Conservation (phyloP, 2,797 vertebrate genomes). For the Cottoperca gobio region DNA sequence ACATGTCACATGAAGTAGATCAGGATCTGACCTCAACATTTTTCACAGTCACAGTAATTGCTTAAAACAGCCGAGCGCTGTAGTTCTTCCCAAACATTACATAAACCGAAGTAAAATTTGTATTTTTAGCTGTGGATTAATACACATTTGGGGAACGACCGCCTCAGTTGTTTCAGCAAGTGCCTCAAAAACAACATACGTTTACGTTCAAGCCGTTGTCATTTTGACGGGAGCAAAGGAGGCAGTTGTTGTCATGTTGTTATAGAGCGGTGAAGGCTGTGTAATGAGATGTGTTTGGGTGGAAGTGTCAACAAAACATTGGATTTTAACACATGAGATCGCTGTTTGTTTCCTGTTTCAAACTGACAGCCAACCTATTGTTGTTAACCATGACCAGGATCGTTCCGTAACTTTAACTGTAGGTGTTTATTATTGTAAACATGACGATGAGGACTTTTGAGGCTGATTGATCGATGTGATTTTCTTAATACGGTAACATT, state of each 20-base stretch:
- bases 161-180: neutral
- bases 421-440: neutral
- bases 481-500: neutral
- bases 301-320: neutral
- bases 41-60: neutral
- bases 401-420: neutral
- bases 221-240: neutral
- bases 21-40: neutral
- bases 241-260: neutral
- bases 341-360: too few relatives aligned
- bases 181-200: neutral
- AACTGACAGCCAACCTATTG: too few relatives aligned
- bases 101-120: neutral
- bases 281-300: neutral
- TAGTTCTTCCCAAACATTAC: neutral
- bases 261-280: neutral
- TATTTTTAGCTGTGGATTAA: slow-evolving; percentile 9
- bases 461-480: neutral
- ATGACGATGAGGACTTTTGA: neutral
- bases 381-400: neutral
- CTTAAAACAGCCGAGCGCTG: neutral
- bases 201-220: neutral
- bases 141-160: neutral
- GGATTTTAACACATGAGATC: too few relatives aligned
- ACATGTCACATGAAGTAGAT: neutral